These are phyloP conservation scores for Drosophila sulfurigaster DNA, from an alignment of 1,140 invertebrate species.

Conservation along the genomic window DNA sequence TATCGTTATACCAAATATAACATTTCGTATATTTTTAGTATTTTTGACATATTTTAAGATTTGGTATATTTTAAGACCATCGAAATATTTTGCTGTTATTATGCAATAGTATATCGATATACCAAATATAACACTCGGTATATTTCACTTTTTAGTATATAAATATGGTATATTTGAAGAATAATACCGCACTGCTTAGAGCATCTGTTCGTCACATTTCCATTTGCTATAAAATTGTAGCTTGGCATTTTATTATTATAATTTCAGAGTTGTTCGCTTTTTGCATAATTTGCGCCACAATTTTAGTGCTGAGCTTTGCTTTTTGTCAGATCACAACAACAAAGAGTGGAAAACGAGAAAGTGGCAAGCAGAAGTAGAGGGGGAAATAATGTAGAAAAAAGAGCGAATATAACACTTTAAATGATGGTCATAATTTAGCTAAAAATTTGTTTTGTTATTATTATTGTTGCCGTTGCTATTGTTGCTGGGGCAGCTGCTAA, in stretches of 20 bases:
- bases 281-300: constrained; percentile 67
- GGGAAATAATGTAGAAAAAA: constrained; percentile 22
- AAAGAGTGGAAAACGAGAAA: constrained; percentile 1
- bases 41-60: too few species aligned
- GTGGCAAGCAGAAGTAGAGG: constrained; percentile 1
- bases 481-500: constrained; percentile 64
- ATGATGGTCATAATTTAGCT: constrained; percentile 78
- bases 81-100: too few species aligned
- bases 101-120: too few species aligned
- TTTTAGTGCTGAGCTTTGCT: constrained; percentile 73
- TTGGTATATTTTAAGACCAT: too few species aligned
- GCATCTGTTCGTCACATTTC: not conserved
- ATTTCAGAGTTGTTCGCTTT: constrained; percentile 43
- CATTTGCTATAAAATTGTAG: not conserved
- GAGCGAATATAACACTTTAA: constrained; percentile 58
- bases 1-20: too few species aligned
- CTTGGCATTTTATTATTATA: constrained; percentile 45
- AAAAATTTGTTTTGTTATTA: constrained; percentile 58
- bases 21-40: too few species aligned
- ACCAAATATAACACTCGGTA: too few species aligned
- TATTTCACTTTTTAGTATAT: too few species aligned
- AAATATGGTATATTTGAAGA: too few species aligned
- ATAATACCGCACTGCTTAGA: not conserved
- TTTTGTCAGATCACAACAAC: constrained; percentile 46
- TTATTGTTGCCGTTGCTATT: constrained; percentile 14